Percentiles rank a stretch among this genome's conserved stretches.
Conservation (phyloP, 2,888 invertebrate genomes). For the Philereme vetulata region DNA sequence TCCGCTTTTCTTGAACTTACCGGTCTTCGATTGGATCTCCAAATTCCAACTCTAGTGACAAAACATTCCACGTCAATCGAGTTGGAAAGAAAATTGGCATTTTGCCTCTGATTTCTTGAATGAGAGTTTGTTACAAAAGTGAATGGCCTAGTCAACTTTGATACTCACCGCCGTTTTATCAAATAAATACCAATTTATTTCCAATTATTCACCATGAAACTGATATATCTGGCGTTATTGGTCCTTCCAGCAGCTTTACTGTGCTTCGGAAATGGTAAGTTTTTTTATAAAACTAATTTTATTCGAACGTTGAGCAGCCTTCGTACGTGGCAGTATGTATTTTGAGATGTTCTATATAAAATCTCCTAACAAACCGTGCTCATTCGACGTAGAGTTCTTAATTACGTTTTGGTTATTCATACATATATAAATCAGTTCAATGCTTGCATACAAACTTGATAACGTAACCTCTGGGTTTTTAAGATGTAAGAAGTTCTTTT, state of each 20-base stretch:
- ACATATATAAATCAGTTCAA: neutral
- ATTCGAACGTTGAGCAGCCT: conserved; percentile 30
- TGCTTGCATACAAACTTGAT: neutral
- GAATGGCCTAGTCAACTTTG: conserved; percentile 68
- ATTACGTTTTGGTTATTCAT: neutral
- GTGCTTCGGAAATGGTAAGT: conserved; percentile 89
- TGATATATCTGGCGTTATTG: conserved; percentile 85
- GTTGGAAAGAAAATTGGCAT: conserved; percentile 80
- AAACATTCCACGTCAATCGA: conserved; percentile 83
- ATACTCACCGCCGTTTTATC: conserved; percentile 55
- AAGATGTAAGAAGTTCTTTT: neutral
- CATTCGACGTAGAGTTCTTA: conserved; percentile 5
- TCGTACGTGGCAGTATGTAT: conserved; percentile 75
- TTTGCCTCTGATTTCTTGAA: conserved; percentile 66
- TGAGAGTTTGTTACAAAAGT: conserved; percentile 67
- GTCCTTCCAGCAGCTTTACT: conserved; percentile 89
- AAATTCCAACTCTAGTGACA: conserved; percentile 65
- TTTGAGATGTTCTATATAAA: conserved; percentile 58
- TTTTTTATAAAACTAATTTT: conserved; percentile 49
- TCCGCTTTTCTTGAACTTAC: conserved; percentile 7
- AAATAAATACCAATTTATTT: conserved; percentile 47
- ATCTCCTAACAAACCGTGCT: conserved; percentile 37
- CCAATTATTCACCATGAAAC: conserved; percentile 85
- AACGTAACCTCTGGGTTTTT: conserved; percentile 1
- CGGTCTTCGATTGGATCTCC: conserved; percentile 34